phyloP scores from a whole-genome alignment of 2,888 invertebrate species.

The Hybos culiciformis region DNA sequence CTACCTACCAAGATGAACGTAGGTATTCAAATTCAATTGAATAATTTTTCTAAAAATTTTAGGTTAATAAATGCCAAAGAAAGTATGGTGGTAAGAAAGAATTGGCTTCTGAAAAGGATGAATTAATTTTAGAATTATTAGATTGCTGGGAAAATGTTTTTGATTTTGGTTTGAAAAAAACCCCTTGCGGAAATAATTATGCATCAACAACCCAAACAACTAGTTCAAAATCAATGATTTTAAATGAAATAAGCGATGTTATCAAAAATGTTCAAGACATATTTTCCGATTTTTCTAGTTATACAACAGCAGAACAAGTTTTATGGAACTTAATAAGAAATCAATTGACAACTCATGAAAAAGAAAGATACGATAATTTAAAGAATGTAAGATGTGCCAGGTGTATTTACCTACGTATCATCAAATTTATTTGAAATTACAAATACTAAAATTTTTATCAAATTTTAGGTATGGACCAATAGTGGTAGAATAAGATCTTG shows the following conservation, averaged over 20 bases:
- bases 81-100: slow-evolving; percentile 80
- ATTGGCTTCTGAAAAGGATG: slow-evolving; percentile 78
- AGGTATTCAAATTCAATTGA: too few relatives aligned
- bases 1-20: too few relatives aligned
- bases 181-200: slow-evolving; percentile 36
- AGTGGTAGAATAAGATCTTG: slow-evolving; percentile 52
- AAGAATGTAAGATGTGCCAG: slow-evolving; percentile 32
- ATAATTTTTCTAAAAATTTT: too few relatives aligned
- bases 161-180: slow-evolving; percentile 59
- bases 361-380: slow-evolving; percentile 66
- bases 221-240: neutral
- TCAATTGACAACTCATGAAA: slow-evolving; percentile 76
- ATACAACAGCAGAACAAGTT: slow-evolving; percentile 32
- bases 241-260: slow-evolving; percentile 17
- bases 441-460: neutral
- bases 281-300: slow-evolving; percentile 38
- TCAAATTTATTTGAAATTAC: neutral
- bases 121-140: slow-evolving; percentile 42
- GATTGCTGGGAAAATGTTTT: slow-evolving; percentile 63
- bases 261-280: slow-evolving; percentile 60
- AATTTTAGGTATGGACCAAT: slow-evolving; percentile 49
- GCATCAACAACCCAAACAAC: slow-evolving; percentile 18
- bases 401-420: neutral
- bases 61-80: slow-evolving; percentile 49
- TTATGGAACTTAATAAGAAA: slow-evolving; percentile 68